These are phyloP conservation scores for Ailurus styani DNA, from an alignment of 2,113 vertebrate genomes.

Conservation along the genomic window DNA sequence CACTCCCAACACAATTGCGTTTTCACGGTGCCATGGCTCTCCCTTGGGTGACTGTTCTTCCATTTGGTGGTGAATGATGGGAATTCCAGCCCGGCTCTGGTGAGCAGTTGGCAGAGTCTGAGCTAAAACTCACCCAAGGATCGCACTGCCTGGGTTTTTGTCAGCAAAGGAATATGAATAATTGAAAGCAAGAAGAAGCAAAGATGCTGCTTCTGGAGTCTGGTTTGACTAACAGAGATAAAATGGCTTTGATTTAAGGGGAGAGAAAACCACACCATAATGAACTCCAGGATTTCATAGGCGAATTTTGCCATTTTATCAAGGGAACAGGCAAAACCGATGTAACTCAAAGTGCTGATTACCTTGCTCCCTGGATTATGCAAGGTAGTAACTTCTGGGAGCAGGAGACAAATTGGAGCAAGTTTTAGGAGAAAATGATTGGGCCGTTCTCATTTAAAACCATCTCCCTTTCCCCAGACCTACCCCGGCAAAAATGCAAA, in stretches of 20 bases:
- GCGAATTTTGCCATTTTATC: slow-evolving; percentile 55
- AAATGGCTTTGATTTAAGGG: slow-evolving; percentile 57
- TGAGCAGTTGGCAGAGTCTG: neutral
- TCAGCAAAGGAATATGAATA: slow-evolving; percentile 21
- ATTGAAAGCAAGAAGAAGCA: slow-evolving; percentile 33
- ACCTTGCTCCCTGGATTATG: slow-evolving; percentile 39
- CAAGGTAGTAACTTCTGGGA: slow-evolving; percentile 31
- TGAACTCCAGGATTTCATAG: slow-evolving; percentile 24
- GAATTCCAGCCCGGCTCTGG: neutral
- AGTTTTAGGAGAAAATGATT: slow-evolving; percentile 38
- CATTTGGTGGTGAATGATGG: neutral
- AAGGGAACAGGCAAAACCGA: slow-evolving; percentile 19
- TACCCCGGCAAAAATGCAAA: slow-evolving; percentile 39
- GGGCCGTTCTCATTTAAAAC: slow-evolving; percentile 33
- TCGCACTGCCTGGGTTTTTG: neutral
- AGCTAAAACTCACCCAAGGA: neutral
- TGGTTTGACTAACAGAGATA: slow-evolving; percentile 19
- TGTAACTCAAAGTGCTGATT: slow-evolving; percentile 44
- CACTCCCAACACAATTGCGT: neutral
- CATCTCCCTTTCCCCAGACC: neutral
- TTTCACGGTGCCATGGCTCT: neutral
- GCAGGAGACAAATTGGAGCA: slow-evolving; percentile 44
- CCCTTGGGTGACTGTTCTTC: neutral
- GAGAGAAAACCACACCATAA: slow-evolving; percentile 16
- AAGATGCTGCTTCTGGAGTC: neutral